These are phyloP conservation scores for Rhinolophus sinicus DNA, from an alignment of 2,113 vertebrate genomes.

Conservation along the genomic window DNA sequence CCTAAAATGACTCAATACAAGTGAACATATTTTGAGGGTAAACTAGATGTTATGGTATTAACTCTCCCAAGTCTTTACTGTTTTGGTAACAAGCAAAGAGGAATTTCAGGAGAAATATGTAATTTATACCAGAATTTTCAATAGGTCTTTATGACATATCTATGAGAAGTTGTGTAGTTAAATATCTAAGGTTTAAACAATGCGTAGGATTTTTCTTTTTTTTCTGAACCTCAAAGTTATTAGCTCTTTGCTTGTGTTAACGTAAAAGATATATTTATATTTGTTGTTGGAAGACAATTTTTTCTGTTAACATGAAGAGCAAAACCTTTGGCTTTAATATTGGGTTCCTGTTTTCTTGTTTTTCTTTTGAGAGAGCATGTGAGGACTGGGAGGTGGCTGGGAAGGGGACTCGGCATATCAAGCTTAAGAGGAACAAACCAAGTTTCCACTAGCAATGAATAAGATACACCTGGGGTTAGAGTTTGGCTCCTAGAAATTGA, in stretches of 20 bases:
- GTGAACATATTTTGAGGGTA: not conserved
- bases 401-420: not conserved
- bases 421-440: not conserved
- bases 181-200: not conserved
- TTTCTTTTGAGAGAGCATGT: constrained; percentile 8
- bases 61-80: not conserved
- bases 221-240: not conserved
- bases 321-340: constrained; percentile 44
- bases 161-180: not conserved
- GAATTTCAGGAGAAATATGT: not conserved
- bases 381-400: not conserved
- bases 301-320: constrained; percentile 17
- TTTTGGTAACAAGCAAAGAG: not conserved
- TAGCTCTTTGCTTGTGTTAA: not conserved
- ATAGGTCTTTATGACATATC: not conserved
- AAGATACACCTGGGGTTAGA: not conserved
- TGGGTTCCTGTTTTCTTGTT: constrained; percentile 9
- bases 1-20: not conserved
- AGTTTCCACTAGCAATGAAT: not conserved
- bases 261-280: not conserved
- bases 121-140: constrained; percentile 25
- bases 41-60: not conserved
- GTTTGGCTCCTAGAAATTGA: not conserved
- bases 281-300: not conserved
- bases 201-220: not conserved